These are phyloP conservation scores for Eulemur coronatus DNA, from an alignment of 2,797 vertebrate species.

Conservation along the genomic window DNA sequence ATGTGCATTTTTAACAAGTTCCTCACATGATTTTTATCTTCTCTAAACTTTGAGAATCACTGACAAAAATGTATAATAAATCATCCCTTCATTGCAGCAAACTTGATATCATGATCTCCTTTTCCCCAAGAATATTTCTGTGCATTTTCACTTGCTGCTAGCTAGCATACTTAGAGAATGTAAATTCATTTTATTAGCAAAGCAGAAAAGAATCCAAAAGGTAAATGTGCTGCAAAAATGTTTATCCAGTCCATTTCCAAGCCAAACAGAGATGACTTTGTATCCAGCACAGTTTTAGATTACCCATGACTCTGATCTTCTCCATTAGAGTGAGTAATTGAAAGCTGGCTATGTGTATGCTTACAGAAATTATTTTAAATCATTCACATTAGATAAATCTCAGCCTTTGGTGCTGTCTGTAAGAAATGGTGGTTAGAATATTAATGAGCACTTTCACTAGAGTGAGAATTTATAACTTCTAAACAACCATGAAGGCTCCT, in stretches of 20 bases:
- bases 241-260: conserved; percentile 40
- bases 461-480: conserved; percentile 55
- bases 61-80: conserved; percentile 11
- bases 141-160: not conserved
- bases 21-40: not conserved
- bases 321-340: conserved; percentile 70
- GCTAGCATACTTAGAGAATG: conserved; percentile 12
- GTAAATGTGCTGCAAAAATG: conserved; percentile 39
- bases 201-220: conserved; percentile 37
- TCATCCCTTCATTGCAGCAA: not conserved
- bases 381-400: conserved; percentile 63
- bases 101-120: not conserved
- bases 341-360: conserved; percentile 51
- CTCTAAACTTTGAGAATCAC: conserved; percentile 29
- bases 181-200: conserved; percentile 49
- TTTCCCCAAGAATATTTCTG: conserved; percentile 18
- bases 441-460: conserved; percentile 58
- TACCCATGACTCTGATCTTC: conserved; percentile 53
- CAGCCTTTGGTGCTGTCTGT: conserved; percentile 19
- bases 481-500: conserved; percentile 33
- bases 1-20: conserved; percentile 39
- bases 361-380: conserved; percentile 73
- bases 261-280: conserved; percentile 34
- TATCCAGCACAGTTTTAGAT: conserved; percentile 29
- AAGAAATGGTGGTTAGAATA: conserved; percentile 63